Evolutionary conservation across 2,888 invertebrate species (phyloP), one percentile per base, ranked within the genome.

Genomic region (Cepaea hortensis): DNA sequence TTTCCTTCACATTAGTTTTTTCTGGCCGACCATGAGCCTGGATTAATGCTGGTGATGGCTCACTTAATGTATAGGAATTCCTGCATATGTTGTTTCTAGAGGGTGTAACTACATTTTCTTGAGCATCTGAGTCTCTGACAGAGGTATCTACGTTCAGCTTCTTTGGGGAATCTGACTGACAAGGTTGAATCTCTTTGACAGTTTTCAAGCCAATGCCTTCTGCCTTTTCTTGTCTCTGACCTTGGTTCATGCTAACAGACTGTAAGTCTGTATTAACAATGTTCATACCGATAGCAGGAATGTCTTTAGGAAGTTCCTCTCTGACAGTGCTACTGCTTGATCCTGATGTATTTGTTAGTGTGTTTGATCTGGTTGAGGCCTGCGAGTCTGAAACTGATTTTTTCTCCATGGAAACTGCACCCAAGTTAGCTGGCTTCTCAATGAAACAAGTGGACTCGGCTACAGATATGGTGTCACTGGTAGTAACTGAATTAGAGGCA

Each of bases 41-140:
- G 18, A 92, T 82, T 13, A 97, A 95, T 89, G 96, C 96, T 0
- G 97, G 97, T 92, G 97, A 97, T 0, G 97, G 97, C 48, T 96
- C 95, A 0, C 97, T 96, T 80, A 97, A 94, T 0, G 97, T 96
- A 92, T 97, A 97, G 0, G 97, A 97, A 88, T 96, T 96, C 91
- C 97, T 97, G 83, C 97, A 95, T 18, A 96, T 95, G 85, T 92
- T 92, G 55, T 70, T 87, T 72, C 61, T 68, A 11, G 46, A 23
- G 20, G 84, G 84, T 35, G 87, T 61, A 62, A 46, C 65, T 11
- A 65, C 50, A 50, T 77, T 61, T 11, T 76, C 83, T 46, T 18
- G 35, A 35, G 62, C 7, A 0, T 75, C 70, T 23, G 81, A 13
- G 68, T 75, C 61, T 55, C 20, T 68, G 20, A n/a, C 13, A 5